phyloP scores from a whole-genome alignment of 2,113 vertebrate genomes.

The Odontesthes bonariensis region DNA sequence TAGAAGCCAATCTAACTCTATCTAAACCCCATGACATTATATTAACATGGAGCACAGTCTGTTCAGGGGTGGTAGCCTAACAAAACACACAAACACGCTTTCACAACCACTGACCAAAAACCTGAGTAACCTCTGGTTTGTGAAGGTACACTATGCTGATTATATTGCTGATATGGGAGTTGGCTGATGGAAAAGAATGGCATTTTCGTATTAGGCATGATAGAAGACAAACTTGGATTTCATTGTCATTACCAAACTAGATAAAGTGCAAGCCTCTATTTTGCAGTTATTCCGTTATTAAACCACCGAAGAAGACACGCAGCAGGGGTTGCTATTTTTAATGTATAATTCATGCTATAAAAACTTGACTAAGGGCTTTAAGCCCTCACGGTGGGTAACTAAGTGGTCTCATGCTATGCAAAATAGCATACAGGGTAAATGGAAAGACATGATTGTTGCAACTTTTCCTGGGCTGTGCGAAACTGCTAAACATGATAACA shows the following conservation, averaged over 20 bases:
- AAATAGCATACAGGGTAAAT: too few relatives aligned
- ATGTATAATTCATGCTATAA: too few relatives aligned
- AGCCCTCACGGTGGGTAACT: too few relatives aligned
- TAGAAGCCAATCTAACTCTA: conserved; percentile 36
- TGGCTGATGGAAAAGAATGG: neutral
- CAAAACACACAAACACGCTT: neutral
- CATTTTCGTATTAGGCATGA: too few relatives aligned
- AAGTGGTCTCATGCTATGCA: too few relatives aligned
- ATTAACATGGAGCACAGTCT: conserved; percentile 38
- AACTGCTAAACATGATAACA: too few relatives aligned
- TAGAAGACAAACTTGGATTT: neutral
- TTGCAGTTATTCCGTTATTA: neutral
- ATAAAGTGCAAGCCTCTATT: neutral
- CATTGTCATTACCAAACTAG: neutral
- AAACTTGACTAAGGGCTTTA: too few relatives aligned
- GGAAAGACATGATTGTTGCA: too few relatives aligned
- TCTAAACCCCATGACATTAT: conserved; percentile 57
- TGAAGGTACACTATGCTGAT: neutral
- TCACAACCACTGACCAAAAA: conserved; percentile 12
- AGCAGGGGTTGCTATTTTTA: too few relatives aligned
- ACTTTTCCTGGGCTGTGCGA: too few relatives aligned
- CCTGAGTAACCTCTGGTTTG: neutral
- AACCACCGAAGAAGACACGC: too few relatives aligned
- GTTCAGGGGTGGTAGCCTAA: conserved; percentile 17
- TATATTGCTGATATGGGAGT: neutral